phyloP scores from a whole-genome alignment of 2,113 vertebrate species.

The Chunga burmeisteri region DNA sequence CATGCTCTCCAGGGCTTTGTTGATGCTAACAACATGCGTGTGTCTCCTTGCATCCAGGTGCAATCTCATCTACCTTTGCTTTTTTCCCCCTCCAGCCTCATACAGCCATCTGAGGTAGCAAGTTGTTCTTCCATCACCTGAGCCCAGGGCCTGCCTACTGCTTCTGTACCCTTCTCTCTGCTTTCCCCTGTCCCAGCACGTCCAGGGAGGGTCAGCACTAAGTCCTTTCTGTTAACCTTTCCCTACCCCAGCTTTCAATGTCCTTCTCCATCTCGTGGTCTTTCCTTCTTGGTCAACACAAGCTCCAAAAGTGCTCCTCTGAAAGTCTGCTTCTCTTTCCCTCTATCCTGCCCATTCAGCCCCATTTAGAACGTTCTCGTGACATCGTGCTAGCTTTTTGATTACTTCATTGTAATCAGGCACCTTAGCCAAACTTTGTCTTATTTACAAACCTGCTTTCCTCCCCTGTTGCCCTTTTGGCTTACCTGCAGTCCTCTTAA shows the following conservation, averaged over 20 bases:
- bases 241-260: background rate
- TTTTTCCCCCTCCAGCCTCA: background rate
- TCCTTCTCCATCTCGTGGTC: background rate
- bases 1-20: background rate
- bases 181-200: accelerated
- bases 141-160: background rate
- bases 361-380: background rate
- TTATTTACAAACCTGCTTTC: background rate
- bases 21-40: background rate
- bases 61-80: background rate
- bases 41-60: background rate
- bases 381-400: background rate
- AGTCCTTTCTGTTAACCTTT: background rate
- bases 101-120: background rate
- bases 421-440: background rate
- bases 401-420: background rate
- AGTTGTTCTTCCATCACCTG: background rate
- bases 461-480: background rate
- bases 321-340: background rate
- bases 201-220: background rate
- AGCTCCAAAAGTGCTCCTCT: background rate
- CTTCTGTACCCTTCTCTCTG: background rate
- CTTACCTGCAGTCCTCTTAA: background rate
- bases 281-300: background rate
- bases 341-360: background rate